Percentiles rank a stretch among this genome's conserved stretches.
These are phyloP conservation scores for Aplochiton taeniatus DNA, from an alignment of 2,797 vertebrate species.

Conservation along the genomic window DNA sequence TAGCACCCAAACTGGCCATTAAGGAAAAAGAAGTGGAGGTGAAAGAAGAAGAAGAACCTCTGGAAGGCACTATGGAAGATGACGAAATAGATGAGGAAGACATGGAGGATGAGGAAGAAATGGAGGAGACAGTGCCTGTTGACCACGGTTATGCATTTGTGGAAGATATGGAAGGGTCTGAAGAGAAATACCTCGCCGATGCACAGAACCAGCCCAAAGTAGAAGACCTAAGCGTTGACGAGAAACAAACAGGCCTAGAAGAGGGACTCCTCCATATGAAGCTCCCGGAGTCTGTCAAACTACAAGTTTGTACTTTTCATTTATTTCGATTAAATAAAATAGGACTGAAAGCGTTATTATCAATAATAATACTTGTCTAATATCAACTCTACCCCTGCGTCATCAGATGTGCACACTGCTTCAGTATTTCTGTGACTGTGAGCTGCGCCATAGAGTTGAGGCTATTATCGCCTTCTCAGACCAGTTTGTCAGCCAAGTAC, in stretches of 20 bases:
- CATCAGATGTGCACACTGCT: slow-evolving; percentile 91
- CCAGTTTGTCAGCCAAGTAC: slow-evolving; percentile 84
- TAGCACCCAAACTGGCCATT: slow-evolving; percentile 41
- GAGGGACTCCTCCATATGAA: slow-evolving; percentile 96
- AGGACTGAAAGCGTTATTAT: not conserved
- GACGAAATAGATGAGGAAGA: slow-evolving; percentile 73
- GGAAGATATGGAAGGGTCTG: slow-evolving; percentile 65
- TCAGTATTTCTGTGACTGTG: slow-evolving; percentile 95
- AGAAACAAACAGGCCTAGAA: slow-evolving; percentile 71
- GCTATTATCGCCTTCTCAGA: slow-evolving; percentile 90
- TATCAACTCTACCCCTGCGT: slow-evolving; percentile 12
- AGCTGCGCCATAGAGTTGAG: slow-evolving; percentile 93
- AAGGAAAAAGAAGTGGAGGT: slow-evolving; percentile 51
- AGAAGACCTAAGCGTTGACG: slow-evolving; percentile 53
- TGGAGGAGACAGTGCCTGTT: slow-evolving; percentile 3
- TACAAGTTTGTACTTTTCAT: slow-evolving; percentile 78
- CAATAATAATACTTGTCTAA: not conserved
- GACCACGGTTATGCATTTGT: slow-evolving; percentile 49
- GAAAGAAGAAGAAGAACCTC: slow-evolving; percentile 62
- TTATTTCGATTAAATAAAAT: not conserved
- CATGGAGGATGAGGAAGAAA: slow-evolving; percentile 57
- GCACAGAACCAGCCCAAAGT: slow-evolving; percentile 62
- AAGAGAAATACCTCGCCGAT: slow-evolving; percentile 71
- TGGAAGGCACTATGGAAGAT: slow-evolving; percentile 55
- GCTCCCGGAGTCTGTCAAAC: slow-evolving; percentile 92